Base-by-base conservation (phyloP, 2,113 vertebrate genomes). In the Cepphus grylle region DNA sequence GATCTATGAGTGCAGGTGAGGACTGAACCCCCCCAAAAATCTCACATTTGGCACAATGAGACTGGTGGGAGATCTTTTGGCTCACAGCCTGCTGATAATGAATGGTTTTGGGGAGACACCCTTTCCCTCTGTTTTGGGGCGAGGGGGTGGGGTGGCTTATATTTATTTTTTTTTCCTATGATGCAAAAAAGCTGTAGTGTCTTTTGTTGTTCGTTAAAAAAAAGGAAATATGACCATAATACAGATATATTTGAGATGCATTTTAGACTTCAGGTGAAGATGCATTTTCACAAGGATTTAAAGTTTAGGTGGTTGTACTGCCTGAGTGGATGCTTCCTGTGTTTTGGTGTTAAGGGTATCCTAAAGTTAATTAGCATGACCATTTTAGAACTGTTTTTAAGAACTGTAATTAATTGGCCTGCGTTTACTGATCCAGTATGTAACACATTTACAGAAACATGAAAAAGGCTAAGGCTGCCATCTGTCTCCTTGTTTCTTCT, bases 121-220 rank as follows among this genome's bases (percentile, higher is more conserved):
- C 34, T 47, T 65, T 89, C 69, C 30, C 5, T 52, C 21, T 63
- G 12, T 34, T 65, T 34, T 49, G 22, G 50, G 25, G 26, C 2
- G 1, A 25, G 6, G 26, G 5, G 3, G 1, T 8, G 6, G 2
- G 8, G 50, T 15, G 47, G 6, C 10, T 70, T 76, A 11, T 47
- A 34, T 81, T 70, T 69, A 3, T 0, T n/a, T 50, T 69, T 72
- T 72, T 56, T 88, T 53, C 36, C 36, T 56, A 3, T 42, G 29
- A 58, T 5, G 8, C n/a, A 67, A 40, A 83, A 66, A 66, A 55
- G 9, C 23, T 69, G 32, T 34, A 63, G 15, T 40, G 15, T 52
- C 27, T 58, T 88, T 47, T 84, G 15, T 42, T 83, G 27, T 53
- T 70, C 43, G 7, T 58, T 65, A 71, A n/a, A 53, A 36, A 63